Base-by-base conservation (phyloP, 2,888 invertebrate genomes). In the Neocrepidodera transversa region DNA sequence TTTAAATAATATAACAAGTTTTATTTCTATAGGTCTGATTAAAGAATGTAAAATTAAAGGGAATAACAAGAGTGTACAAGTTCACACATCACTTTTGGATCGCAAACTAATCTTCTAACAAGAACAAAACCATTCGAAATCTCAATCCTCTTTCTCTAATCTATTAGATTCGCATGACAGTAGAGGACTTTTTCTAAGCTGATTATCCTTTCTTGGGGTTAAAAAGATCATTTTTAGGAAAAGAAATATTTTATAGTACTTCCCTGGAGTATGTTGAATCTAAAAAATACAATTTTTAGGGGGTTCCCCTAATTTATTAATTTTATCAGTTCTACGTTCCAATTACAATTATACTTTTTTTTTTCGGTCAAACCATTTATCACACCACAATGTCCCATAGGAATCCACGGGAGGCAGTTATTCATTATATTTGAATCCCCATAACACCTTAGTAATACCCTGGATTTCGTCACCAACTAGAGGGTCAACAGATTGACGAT, bases 51-150 rank as follows among this genome's bases (percentile, higher is more conserved):
- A n/a, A n/a, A n/a, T n/a, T n/a, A n/a, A n/a, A n/a, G n/a, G n/a
- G n/a, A n/a, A n/a, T n/a, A n/a, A n/a, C n/a, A n/a, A n/a, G 51
- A 51, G 76, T 71, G 75, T 78, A 78, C 75, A 74, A 70, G 78
- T 79, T 79, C 79, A 78, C 79, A 79, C 78, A 78, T 78, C 76
- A 75, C 75, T 74, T 65, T 68, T 45, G 77, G 78, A 77, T 77
- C 75, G 74, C 74, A 74, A 74, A 71, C 75, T 79, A 79, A 79
- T 79, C 79, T 77, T 69, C 73, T 77, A 78, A 77, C 78, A 77
- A 78, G 76, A 78, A 76, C 75, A 76, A 76, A 79, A 79, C 78
- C 78, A 79, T 78, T 76, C 74, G 72, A 63, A 75, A 60, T 67
- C 66, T n/a, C 64, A 61, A 65, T 66, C 66, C 65, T 66, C 50